Conservation (phyloP, 2,113 vertebrate species). For the Elephas maximus region DNA sequence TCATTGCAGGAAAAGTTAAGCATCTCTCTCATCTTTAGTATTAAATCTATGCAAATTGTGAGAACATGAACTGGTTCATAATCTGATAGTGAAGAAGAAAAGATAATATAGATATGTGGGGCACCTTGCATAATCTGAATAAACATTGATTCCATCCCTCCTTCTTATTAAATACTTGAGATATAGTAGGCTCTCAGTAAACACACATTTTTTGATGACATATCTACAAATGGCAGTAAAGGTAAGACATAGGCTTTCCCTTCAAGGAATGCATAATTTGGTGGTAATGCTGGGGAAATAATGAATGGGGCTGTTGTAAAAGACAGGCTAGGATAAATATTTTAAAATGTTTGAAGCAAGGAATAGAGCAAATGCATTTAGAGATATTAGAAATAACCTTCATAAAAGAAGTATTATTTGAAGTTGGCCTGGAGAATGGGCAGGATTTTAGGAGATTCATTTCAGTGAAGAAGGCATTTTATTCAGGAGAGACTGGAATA, state of each 20-base stretch:
- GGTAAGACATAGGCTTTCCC: too few species aligned
- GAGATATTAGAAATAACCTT: not conserved
- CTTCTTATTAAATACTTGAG: too few species aligned
- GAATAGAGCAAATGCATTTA: not conserved
- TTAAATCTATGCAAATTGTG: not conserved
- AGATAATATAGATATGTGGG: not conserved
- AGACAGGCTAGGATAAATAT: not conserved
- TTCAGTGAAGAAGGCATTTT: too few species aligned
- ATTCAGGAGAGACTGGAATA: too few species aligned
- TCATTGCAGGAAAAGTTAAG: not conserved
- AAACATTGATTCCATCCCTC: too few species aligned
- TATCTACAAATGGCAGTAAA: too few species aligned
- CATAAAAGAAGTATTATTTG: not conserved
- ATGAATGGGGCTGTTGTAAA: not conserved
- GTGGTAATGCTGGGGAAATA: not conserved
- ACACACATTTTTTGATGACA: too few species aligned
- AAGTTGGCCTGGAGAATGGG: not conserved
- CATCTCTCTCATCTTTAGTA: not conserved
- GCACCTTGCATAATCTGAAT: too few species aligned
- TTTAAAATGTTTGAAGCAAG: not conserved
- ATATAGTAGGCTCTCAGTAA: too few species aligned
- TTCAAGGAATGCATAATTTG: too few species aligned
- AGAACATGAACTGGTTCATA: not conserved
- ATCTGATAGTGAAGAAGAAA: not conserved
- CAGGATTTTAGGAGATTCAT: too few species aligned